Base-by-base conservation (phyloP, 2,797 vertebrate species). In the Lagodon rhomboides region DNA sequence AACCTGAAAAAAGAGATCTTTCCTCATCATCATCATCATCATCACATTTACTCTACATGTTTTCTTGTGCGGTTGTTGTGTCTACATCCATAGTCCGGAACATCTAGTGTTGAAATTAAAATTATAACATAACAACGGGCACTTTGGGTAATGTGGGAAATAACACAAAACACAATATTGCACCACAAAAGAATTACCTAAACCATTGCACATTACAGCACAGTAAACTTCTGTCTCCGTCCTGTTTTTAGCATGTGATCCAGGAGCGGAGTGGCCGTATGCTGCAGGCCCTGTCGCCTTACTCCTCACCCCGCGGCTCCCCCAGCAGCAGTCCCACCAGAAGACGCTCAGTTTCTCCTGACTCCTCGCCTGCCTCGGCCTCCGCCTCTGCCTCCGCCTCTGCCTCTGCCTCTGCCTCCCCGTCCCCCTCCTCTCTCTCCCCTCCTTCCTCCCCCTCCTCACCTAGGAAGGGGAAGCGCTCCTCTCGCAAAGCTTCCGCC, bases 281-380 rank as follows among this genome's bases (percentile, higher is more conserved):
- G 96, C 95, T 99, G 7, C 98, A 99, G 94, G 97, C 98, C 12
- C 93, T 99, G 65, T 99, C 98, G 3, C 98, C 98, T 3, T 97
- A 98, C 90, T 95, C 97, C 87, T 94, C 93, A 1, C 93, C 93
- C 93, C 90, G 95, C 0, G 95, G 96, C 66, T 98, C 95, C 51
- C 85, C 84, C 59, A 85, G 89, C 82, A 92, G 90, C 86, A 97
- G 97, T 84, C 94, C 95, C 51, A 98, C 97, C 84, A 90, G 94
- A 77, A 62, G 58, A 18, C 96, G 72, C 91, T 97, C 86, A 2
- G 89, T 92, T 25, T 98, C 97, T 38, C 96, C 96, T 4, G 95
- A 96, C 85, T 95, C 95, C 46, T 93, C 94, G 59, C 95, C 95
- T 6, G 90, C 68, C 43, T 69, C 76, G 1, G n/a, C 79, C 47